Evolutionary conservation across 2,113 vertebrate genomes (phyloP), one percentile per base, ranked within the genome.

Genomic region (Psittacula cyanocephala): DNA sequence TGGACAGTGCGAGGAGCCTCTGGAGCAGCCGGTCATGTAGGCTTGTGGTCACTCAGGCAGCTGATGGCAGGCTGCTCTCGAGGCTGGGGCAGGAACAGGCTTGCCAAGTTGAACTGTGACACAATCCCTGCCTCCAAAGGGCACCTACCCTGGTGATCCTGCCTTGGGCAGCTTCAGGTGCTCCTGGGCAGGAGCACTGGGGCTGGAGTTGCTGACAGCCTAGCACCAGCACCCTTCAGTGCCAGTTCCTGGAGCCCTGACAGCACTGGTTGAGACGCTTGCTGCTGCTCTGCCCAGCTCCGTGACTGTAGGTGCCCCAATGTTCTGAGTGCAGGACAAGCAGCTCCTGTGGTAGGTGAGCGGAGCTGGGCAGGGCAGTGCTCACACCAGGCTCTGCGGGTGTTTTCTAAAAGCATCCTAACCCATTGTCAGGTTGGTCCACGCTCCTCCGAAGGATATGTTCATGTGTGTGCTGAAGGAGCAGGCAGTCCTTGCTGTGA

Each of bases 191-290:
- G 65, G 47, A 35, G 19, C 24, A 33, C 19, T 0, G 2, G 37
- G 28, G 55, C 43, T 7, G 23, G 62, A 63, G 39, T 23, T 81
- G 46, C 79, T 75, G 91, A 6, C 71, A 35, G 57, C 27, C 17
- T 13, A 29, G 41, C 27, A 17, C 41, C 0, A 2, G 10, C 59
- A 39, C 28, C 5, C 4, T 75, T 5, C 35, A 17, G 33, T 35
- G 33, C 57, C 22, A 10, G 33, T n/a, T 59, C 57, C 33, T 35
- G 57, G 33, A 35, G 17, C 22, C 57, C 22, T 6, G 2, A 22
- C 39, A 27, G 52, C 0, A 2, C 35, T 0, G 1, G 47, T 35
- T 8, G 10, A 15, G 43, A 19, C 0, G 0, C 28, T 7, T 41
- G n/a, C 31, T 27, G 70, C 83, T 70, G 17, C 2, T 5, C 63